These are phyloP conservation scores for Solenodon paradoxus DNA, from an alignment of 2,113 vertebrate genomes.

Conservation along the genomic window DNA sequence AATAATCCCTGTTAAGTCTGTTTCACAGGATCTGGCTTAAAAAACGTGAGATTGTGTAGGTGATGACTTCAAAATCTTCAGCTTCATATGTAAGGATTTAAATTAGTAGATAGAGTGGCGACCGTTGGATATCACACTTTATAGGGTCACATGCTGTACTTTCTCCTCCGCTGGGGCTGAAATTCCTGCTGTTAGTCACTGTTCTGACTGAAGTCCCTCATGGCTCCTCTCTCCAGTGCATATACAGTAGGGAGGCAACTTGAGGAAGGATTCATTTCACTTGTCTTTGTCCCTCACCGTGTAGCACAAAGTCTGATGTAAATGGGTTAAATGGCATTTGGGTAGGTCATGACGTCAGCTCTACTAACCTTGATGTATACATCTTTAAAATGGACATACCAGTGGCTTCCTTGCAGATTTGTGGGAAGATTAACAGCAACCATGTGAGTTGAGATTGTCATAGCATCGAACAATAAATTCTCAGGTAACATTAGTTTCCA, in stretches of 20 bases:
- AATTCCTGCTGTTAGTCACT: background rate
- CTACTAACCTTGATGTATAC: background rate
- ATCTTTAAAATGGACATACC: background rate
- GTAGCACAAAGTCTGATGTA: background rate
- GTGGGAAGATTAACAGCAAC: background rate
- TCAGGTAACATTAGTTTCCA: background rate
- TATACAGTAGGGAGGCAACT: background rate
- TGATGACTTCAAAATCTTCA: background rate
- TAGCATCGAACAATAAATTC: background rate
- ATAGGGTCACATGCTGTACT: background rate
- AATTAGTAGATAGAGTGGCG: background rate
- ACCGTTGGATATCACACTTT: background rate
- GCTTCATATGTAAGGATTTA: background rate
- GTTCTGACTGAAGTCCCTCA: background rate
- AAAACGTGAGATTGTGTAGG: background rate
- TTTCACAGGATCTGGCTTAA: constrained; percentile 18
- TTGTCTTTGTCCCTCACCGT: background rate
- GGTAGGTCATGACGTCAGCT: background rate
- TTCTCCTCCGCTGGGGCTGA: background rate
- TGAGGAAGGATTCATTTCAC: background rate
- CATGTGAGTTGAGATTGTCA: rapidly evolving
- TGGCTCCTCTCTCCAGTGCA: background rate
- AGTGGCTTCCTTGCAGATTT: background rate
- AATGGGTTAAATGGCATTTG: too few species aligned
- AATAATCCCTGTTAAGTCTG: background rate